Conservation (phyloP, 2,797 vertebrate species). For the Anolis apletophallus region DNA sequence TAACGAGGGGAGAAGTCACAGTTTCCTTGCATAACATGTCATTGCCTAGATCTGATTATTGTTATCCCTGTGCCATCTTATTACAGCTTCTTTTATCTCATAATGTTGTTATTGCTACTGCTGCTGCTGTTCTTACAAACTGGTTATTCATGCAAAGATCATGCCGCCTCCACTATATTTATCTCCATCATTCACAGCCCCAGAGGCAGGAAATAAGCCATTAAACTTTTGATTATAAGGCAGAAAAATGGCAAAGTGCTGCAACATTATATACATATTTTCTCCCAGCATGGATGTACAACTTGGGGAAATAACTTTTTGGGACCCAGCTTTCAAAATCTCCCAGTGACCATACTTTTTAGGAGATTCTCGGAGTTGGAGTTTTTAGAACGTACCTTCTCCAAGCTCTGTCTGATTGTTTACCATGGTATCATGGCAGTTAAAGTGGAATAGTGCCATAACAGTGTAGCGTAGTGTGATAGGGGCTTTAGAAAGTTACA, state of each 20-base stretch:
- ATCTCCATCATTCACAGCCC: background rate
- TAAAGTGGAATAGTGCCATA: too few relatives aligned
- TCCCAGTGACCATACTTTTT: too few relatives aligned
- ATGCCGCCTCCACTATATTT: background rate
- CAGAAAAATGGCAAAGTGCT: background rate
- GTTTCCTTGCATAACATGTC: background rate
- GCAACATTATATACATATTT: background rate
- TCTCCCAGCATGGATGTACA: background rate
- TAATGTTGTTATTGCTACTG: background rate
- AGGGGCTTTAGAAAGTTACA: too few relatives aligned
- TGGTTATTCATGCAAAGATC: background rate
- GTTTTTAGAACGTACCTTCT: too few relatives aligned
- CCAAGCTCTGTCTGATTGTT: too few relatives aligned
- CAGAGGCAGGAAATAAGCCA: background rate
- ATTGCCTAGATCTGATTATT: background rate
- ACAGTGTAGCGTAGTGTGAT: too few relatives aligned
- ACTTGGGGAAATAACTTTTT: too few relatives aligned
- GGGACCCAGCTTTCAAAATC: too few relatives aligned
- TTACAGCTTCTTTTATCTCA: background rate
- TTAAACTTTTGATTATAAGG: background rate
- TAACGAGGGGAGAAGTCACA: background rate
- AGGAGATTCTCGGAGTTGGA: too few relatives aligned
- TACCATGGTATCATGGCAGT: too few relatives aligned
- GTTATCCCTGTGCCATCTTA: background rate
- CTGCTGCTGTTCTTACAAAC: too few relatives aligned